Evolutionary conservation across 2,797 vertebrate genomes (phyloP), one percentile per base, ranked within the genome.

Genomic region (Anguilla megastoma): DNA sequence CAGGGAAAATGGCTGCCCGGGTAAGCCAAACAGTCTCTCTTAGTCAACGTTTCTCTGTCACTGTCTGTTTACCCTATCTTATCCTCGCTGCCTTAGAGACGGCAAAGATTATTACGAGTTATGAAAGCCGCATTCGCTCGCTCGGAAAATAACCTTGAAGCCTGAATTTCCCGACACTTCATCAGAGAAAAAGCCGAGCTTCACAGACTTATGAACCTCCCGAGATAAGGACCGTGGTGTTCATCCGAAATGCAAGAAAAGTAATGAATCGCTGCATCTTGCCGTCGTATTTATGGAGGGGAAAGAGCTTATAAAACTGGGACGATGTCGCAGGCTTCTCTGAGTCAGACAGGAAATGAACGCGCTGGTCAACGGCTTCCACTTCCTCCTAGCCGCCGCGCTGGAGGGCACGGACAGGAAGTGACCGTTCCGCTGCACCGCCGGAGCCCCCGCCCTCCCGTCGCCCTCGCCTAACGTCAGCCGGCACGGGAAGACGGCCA

Each of bases 261-360:
- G 74, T 79, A 24, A 18, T 79, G 33, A 87, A 52, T 45, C 6
- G n/a, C 2, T 50, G 86, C 18, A 33, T 80, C 56, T 1, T 52
- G 6, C 21, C 4, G 41, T 84, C 86, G 50, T 30, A 36, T 83
- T 84, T 41, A 82, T 45, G 10, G 21, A 74, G 82, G 36, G 27
- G 58, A 87, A 87, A 63, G 21, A 71, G 69, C 10, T 7, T 14
- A 88, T 58, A 84, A 85, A 71, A 83, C 85, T 84, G 88, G 83
- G 63, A 36, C 36, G 86, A 83, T 27, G 89, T 48, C 69, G 21
- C 69, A 14, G 9, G 84, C 74, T 66, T 52, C 60, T 87, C 89
- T 45, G n/a, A 63, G 86, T 21, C 71, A 56, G 87, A 90, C 54
- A 90, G 88, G 89, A 91, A 88, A 88, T 58, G 54, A 88, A 63